phyloP scores from a whole-genome alignment of 2,113 vertebrate genomes.

The Cygnus atratus region DNA sequence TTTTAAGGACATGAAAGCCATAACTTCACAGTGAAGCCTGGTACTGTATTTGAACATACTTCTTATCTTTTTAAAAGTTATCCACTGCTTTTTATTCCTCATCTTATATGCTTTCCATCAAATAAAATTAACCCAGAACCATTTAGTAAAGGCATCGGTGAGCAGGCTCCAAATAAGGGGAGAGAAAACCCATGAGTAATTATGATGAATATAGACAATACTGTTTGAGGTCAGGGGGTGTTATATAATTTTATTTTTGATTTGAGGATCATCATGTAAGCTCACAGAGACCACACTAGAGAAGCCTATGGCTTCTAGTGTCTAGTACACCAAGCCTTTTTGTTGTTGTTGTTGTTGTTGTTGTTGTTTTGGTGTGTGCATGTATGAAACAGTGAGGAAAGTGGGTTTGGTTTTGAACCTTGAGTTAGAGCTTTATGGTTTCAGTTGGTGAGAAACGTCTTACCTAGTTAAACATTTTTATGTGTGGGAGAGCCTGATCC shows the following conservation, averaged over 20 bases:
- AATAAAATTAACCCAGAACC: neutral
- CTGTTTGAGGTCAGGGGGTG: too few species aligned
- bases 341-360: neutral
- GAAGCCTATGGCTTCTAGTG: slow-evolving; percentile 2
- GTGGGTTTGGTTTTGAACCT: neutral
- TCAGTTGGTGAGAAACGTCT: neutral
- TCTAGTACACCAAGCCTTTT: neutral
- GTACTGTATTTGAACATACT: neutral
- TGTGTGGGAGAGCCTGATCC: neutral
- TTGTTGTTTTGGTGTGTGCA: neutral
- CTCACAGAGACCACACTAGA: neutral
- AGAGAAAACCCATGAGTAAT: neutral
- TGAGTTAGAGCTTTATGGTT: neutral
- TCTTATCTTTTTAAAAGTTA: neutral
- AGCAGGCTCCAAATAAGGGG: neutral
- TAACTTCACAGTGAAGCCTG: neutral
- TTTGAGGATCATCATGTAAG: neutral
- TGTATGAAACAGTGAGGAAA: neutral
- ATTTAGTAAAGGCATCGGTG: neutral
- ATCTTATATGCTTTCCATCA: neutral
- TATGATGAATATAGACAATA: neutral
- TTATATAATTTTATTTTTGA: neutral
- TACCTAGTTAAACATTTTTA: neutral
- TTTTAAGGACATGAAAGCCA: neutral
- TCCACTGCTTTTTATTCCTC: neutral